Base-by-base conservation (phyloP, 64 coral and sea anemone genomes). In the Stichodactyla helianthus region DNA sequence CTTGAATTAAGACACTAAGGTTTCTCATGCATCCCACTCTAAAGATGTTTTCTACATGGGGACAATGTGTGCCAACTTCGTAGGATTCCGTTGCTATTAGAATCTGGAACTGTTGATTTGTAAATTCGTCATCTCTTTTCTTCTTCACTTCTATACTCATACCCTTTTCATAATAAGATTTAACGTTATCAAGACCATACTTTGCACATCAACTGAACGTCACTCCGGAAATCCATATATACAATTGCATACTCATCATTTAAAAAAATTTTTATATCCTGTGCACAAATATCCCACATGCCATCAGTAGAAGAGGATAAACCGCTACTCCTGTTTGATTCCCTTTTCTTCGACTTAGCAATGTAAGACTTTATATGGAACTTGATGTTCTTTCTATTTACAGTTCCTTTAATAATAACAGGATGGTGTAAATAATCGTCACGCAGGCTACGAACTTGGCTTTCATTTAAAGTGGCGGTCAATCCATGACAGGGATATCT, bases 201-300 rank as follows among this genome's bases (percentile, higher is more conserved):
- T n/a, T 65, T 15, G 28, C 64, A 82, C 87, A 95, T 87, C 7
- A 78, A 7, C 17, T 95, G 77, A 14, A 92, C 88, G 58, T 95
- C 90, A 15, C 26, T 87, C 56, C 22, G 79, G 7, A 95, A 95
- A 61, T 92, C 90, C 94, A 95, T 92, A 82, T 92, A 92, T 4
- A 95, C 88, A 13, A 92, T 95, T 20, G 84, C 79, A 57, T 84
- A 95, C 14, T 95, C 84, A 8, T 91, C 86, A 22, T 54, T 59
- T 31, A 82, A 58, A 31, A 74, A 9, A 55, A 19, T 23, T 55
- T 51, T 76, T 35, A 19, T 17, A 77, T 6, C 12, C 44, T 82
- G 6, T 84, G 67, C 68, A 77, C 54, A 87, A 18, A 58, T 58
- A 28, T 87, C 86, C 53, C 52, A 77, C 68, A 77, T 44, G 19